Base-by-base conservation (phyloP, 2,888 invertebrate genomes). In the Liposcelis brunnea region DNA sequence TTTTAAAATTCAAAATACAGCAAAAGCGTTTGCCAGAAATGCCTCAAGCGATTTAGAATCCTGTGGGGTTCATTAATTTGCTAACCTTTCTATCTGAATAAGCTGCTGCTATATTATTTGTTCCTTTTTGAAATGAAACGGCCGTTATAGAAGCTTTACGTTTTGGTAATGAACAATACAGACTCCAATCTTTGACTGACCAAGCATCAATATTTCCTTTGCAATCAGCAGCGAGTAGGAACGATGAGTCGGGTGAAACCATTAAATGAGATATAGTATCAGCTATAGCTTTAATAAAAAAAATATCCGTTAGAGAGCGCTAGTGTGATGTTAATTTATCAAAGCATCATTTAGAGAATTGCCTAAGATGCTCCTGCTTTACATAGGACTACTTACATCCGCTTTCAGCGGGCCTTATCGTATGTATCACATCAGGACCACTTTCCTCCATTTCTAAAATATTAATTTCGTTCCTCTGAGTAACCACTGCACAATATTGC, bases 71-170 rank as follows among this genome's bases (percentile, higher is more conserved):
- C 37, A 19, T 10, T 38, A 50, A 34, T 7, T 32, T 46, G 51
- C 55, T 56, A 61, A 83, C 84, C 72, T 77, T 80, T 54, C 81
- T 80, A 66, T 91, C 81, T 1, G 83, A 71, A 63, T 87, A 89
- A 2, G 74, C 74, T 8, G 82, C 68, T 31, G 85, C 70, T 6
- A 90, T 60, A 36, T 69, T 69, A 4, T 72, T 68, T 2, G 63
- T 63, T 7, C 59, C 60, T 14, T 71, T 67, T 56, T 80, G 75
- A 36, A 89, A 67, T 1, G 75, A 70, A 51, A 90, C 55, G 0
- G 86, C 81, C 0, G 82, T 80, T 1, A 81, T 77, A 32, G 77
- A 69, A 49, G 72, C 77, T 10, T 65, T 63, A 57, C 83, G 80
- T 26, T 67, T 74, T 0, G 90, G 90, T 52, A 90, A 61, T 43